Percentiles rank a stretch among this genome's conserved stretches.
Evolutionary conservation across 2,113 vertebrate genomes (phyloP).

Genomic region (Panurus biarmicus): DNA sequence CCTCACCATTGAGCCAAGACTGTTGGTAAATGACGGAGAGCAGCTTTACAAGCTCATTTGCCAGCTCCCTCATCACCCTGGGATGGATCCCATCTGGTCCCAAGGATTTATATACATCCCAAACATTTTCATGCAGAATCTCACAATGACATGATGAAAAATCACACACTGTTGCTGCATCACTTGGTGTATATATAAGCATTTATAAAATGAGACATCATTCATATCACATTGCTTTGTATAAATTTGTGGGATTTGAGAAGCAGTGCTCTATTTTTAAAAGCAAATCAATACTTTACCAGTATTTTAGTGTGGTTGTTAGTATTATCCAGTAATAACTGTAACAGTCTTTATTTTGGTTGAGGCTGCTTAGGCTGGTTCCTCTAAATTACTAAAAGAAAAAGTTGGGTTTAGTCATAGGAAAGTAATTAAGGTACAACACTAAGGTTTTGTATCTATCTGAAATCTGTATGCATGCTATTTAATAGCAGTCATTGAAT

Average conservation of each 20-base stretch:
- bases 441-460: not conserved
- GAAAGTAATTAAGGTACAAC: not conserved
- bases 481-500: not conserved
- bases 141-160: not conserved
- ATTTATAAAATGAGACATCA: not conserved
- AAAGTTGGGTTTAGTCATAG: not conserved
- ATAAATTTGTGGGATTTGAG: not conserved
- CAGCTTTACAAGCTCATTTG: rapidly evolving
- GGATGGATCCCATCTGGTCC: not conserved
- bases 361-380: not conserved
- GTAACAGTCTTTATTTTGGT: not conserved
- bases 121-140: not conserved
- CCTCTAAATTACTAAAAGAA: not conserved
- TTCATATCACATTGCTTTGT: not conserved
- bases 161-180: not conserved
- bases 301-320: not conserved
- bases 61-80: not conserved
- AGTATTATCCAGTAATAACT: not conserved
- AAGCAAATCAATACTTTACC: not conserved
- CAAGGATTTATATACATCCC: not conserved
- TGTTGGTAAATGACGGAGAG: not conserved
- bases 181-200: not conserved
- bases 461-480: not conserved
- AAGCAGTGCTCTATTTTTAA: not conserved
- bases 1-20: not conserved